These are phyloP conservation scores for Chiroxiphia lanceolata DNA, from an alignment of 2,797 vertebrate species.

Conservation along the genomic window DNA sequence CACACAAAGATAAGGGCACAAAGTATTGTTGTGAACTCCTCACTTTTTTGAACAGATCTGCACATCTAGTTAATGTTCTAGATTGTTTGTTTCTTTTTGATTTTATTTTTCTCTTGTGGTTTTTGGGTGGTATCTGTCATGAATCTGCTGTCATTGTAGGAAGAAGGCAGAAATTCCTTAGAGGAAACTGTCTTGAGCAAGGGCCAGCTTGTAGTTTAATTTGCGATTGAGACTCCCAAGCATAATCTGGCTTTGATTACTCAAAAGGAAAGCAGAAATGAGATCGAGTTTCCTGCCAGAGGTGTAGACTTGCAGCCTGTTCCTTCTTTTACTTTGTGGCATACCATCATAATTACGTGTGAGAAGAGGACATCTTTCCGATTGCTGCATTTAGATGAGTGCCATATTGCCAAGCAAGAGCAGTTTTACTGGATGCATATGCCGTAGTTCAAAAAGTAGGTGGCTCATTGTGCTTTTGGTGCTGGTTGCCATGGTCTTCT, in stretches of 20 bases:
- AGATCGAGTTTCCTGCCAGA: neutral
- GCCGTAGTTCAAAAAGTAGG: neutral
- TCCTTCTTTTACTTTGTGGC: neutral
- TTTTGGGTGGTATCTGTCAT: neutral
- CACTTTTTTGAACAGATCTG: neutral
- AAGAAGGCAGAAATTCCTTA: neutral
- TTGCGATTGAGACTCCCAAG: neutral
- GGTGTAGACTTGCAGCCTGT: neutral
- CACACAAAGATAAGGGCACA: neutral
- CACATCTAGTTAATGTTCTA: neutral
- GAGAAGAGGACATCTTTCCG: neutral
- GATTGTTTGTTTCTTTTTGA: neutral
- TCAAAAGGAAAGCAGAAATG: neutral
- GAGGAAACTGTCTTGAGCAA: neutral
- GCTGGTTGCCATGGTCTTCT: neutral
- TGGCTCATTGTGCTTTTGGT: neutral
- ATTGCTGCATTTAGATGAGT: neutral
- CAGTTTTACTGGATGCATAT: neutral
- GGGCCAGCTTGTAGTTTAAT: neutral
- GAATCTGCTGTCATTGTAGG: neutral
- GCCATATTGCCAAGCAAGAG: neutral
- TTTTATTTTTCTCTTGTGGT: neutral
- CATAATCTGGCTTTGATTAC: neutral
- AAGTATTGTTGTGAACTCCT: neutral
- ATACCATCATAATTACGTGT: neutral